Conservation (phyloP, 1,140 invertebrate genomes). For the Aphelenchoides avenae region DNA sequence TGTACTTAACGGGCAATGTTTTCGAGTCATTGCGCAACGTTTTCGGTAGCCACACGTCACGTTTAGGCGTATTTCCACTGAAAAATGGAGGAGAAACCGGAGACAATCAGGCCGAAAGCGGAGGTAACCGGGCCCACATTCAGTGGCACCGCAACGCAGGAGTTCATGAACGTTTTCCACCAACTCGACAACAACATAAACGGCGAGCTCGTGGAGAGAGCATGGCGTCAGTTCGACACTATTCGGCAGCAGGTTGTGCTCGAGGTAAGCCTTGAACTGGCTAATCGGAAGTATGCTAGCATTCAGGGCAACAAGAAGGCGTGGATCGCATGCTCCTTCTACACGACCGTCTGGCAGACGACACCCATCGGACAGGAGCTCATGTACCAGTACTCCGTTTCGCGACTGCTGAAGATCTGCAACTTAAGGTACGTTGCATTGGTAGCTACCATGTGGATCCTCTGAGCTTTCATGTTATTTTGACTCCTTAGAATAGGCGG, state of each 20-base stretch:
- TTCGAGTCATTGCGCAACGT: too few relatives aligned
- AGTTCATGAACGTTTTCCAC: slow-evolving; percentile 37
- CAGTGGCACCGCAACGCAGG: too few relatives aligned
- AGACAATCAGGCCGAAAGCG: too few relatives aligned
- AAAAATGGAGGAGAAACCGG: too few relatives aligned
- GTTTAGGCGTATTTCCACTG: too few relatives aligned
- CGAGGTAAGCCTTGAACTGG: slow-evolving; percentile 22
- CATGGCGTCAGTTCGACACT: slow-evolving; percentile 43
- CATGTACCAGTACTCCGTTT: slow-evolving; percentile 32
- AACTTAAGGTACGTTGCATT: slow-evolving; percentile 32
- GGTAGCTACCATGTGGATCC: neutral
- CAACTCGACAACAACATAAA: slow-evolving; percentile 39
- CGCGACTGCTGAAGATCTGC: slow-evolving; percentile 37
- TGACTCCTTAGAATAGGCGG: neutral
- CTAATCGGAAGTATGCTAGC: slow-evolving; percentile 19
- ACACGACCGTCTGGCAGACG: slow-evolving; percentile 46
- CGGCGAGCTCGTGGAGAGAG: slow-evolving; percentile 42
- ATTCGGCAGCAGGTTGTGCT: slow-evolving; percentile 41
- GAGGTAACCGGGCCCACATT: too few relatives aligned
- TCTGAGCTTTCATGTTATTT: neutral
- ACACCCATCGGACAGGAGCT: slow-evolving; percentile 48
- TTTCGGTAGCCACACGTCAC: too few relatives aligned
- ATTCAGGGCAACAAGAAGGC: slow-evolving; percentile 36
- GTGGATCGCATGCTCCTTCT: slow-evolving; percentile 49
- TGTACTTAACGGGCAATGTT: too few relatives aligned